Percentiles rank a stretch among this genome's conserved stretches.
These are phyloP conservation scores for Gryon sp. DNA, from an alignment of 1,140 invertebrate genomes.

Conservation along the genomic window DNA sequence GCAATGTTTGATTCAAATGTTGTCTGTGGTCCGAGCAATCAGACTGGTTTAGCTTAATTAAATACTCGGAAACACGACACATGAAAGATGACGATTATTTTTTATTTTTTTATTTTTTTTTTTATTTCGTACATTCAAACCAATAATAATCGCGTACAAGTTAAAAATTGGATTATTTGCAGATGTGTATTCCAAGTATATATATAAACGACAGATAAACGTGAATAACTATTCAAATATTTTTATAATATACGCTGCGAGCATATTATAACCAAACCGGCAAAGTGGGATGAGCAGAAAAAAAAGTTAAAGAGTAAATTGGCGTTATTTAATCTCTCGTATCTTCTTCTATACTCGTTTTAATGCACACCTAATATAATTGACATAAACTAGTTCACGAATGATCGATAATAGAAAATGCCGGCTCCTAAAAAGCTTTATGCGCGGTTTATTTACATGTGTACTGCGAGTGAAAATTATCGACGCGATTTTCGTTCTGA, in stretches of 20 bases:
- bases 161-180: constrained; percentile 4
- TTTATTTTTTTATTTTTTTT: no score
- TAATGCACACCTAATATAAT: constrained; percentile 35
- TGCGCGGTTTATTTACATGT: constrained; percentile 8
- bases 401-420: constrained; percentile 20
- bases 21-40: no score
- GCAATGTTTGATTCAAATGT: no score
- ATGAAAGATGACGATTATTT: no score
- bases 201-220: not conserved
- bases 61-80: no score
- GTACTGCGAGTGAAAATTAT: not conserved
- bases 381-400: constrained; percentile 36
- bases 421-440: constrained; percentile 4
- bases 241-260: not conserved
- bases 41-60: no score
- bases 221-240: not conserved
- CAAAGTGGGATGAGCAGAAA: not conserved
- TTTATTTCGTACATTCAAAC: no score
- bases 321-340: constrained; percentile 20
- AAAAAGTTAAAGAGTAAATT: constrained; percentile 13
- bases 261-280: constrained; percentile 5
- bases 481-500: not conserved
- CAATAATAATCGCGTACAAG: no score
- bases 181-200: not conserved
- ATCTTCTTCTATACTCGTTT: constrained; percentile 24